Percentiles rank a stretch among this genome's conserved stretches.
Conservation (phyloP, 2,797 vertebrate species). For the Syncerus caffer region DNA sequence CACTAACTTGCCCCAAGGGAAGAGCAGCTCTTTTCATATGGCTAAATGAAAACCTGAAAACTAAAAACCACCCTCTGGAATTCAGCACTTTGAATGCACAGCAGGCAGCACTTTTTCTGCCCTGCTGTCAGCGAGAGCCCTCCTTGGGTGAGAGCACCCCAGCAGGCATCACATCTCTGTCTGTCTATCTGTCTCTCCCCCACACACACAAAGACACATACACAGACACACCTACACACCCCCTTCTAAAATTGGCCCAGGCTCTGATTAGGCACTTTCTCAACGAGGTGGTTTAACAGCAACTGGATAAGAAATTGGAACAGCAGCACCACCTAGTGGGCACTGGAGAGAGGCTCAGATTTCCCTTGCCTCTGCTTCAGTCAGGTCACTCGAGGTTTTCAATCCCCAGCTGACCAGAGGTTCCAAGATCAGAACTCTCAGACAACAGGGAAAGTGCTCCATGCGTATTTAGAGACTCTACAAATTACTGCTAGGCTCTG, state of each 20-base stretch:
- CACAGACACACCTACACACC: not conserved
- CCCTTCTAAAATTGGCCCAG: not conserved
- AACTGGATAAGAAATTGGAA: not conserved
- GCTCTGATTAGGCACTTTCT: not conserved
- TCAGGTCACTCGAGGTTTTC: not conserved
- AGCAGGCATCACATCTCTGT: not conserved
- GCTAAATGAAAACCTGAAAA: constrained; percentile 38
- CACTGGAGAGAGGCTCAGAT: not conserved
- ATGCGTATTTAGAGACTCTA: not conserved
- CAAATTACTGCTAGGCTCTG: not conserved
- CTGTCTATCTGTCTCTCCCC: no score
- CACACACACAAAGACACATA: not conserved
- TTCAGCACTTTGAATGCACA: not conserved
- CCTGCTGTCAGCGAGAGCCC: not conserved
- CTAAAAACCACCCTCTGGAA: not conserved
- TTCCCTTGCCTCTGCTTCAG: not conserved
- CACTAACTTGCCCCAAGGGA: constrained; percentile 21
- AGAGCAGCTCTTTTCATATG: not conserved
- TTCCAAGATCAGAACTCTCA: not conserved
- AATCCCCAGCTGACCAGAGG: not conserved
- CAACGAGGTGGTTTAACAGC: not conserved
- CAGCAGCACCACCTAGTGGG: constrained; percentile 58
- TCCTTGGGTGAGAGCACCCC: not conserved
- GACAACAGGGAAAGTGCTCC: not conserved
- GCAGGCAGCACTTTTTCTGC: not conserved